A percentile compares a stretch with the other conserved stretches of the same genome.
Evolutionary conservation across 92 coral and sea anemone species (phyloP).

Genomic region (Heteractis magnifica): DNA sequence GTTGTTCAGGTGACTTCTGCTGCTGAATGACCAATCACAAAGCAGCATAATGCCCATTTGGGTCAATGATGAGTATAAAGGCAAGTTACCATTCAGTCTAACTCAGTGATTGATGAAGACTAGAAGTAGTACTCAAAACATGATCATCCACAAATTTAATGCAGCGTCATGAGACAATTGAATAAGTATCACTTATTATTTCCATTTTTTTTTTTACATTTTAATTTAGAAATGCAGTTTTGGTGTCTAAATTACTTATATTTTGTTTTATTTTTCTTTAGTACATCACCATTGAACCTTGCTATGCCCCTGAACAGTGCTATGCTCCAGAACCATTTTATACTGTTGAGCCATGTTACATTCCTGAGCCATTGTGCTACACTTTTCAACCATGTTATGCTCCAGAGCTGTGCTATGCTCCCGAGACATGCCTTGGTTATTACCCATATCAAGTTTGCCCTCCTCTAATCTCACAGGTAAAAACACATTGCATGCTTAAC

Average conservation of each 20-base stretch:
- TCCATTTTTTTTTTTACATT: background rate
- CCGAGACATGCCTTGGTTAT: background rate
- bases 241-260: background rate
- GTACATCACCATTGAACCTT: background rate
- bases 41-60: no score
- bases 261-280: background rate
- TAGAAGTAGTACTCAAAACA: no score
- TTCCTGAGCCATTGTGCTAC: background rate
- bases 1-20: no score
- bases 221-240: background rate
- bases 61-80: no score
- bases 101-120: no score
- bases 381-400: background rate
- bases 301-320: background rate
- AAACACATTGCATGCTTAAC: background rate
- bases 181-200: background rate
- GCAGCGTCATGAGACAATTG: no score
- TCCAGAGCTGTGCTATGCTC: background rate
- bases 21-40: no score
- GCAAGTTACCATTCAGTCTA: no score
- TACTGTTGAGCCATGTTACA: background rate
- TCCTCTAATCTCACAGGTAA: background rate
- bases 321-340: background rate
- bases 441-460: background rate
- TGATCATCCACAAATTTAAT: no score